These are phyloP conservation scores for Endomychus coccineus DNA, from an alignment of 2,888 invertebrate genomes.

Conservation along the genomic window DNA sequence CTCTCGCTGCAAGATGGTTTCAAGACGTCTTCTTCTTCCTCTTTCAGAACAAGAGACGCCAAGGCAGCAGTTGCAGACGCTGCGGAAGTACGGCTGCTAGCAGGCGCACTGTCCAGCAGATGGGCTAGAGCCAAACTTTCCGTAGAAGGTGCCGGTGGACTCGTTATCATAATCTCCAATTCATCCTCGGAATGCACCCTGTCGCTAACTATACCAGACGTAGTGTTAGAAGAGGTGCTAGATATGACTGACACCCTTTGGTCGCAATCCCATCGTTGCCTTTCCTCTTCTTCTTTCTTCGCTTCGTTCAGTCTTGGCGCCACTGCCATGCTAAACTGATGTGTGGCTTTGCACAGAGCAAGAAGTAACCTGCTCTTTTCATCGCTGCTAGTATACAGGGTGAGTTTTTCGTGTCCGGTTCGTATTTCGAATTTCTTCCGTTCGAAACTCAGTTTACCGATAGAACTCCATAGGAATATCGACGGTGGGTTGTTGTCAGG, in stretches of 20 bases:
- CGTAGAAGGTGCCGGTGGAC: conserved; percentile 77
- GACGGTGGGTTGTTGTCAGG: conserved; percentile 67
- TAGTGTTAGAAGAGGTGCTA: conserved; percentile 92
- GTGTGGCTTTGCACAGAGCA: conserved; percentile 58
- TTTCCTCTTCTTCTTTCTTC: conserved; percentile 74
- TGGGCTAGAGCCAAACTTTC: conserved; percentile 77
- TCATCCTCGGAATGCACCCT: conserved; percentile 92
- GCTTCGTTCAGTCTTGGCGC: conserved; percentile 78
- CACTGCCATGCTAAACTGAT: conserved; percentile 92
- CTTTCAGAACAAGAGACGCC: conserved; percentile 41
- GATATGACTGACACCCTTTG: conserved; percentile 61
- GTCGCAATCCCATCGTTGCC: conserved; percentile 43
- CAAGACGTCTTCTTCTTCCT: conserved; percentile 32
- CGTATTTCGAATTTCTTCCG: conserved; percentile 96
- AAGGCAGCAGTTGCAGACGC: conserved; percentile 45
- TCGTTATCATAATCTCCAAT: conserved; percentile 79
- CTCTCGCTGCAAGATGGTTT: conserved; percentile 50
- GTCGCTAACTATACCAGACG: conserved; percentile 94
- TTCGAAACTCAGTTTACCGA: conserved; percentile 92
- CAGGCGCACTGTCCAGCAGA: conserved; percentile 59
- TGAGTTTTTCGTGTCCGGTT: conserved; percentile 80
- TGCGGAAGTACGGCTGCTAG: conserved; percentile 51
- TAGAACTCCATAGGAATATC: conserved; percentile 87
- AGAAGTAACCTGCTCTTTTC: conserved; percentile 85
- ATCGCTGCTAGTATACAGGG: conserved; percentile 85